These are phyloP conservation scores for Ypsolopha scabrella DNA, from an alignment of 2,888 invertebrate genomes.

Conservation along the genomic window DNA sequence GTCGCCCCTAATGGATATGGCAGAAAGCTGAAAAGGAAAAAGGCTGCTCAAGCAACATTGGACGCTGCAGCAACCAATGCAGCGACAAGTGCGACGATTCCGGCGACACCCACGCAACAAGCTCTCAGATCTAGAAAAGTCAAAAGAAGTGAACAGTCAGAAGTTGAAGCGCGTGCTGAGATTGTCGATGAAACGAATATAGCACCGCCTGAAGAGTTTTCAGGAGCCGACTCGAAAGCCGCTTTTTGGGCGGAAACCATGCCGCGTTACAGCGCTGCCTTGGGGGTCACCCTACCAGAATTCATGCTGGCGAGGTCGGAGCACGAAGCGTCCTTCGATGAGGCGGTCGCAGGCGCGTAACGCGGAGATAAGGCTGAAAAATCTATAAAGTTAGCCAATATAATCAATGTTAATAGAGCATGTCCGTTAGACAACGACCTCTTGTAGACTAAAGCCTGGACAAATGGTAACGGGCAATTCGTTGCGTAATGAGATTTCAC, in stretches of 20 bases:
- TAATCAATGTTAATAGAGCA: slow-evolving; percentile 51
- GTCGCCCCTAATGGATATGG: slow-evolving; percentile 43
- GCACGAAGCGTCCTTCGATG: slow-evolving; percentile 76
- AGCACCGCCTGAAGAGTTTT: slow-evolving; percentile 62
- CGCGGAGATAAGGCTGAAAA: slow-evolving; percentile 22
- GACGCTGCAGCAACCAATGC: slow-evolving; percentile 30
- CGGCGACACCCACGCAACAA: slow-evolving; percentile 14
- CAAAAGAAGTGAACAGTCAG: slow-evolving; percentile 44
- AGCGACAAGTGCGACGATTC: slow-evolving; percentile 20
- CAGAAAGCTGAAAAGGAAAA: slow-evolving; percentile 55
- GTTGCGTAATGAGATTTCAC: slow-evolving; percentile 60
- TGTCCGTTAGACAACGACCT: slow-evolving; percentile 42
- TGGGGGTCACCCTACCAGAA: slow-evolving; percentile 74
- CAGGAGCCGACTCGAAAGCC: slow-evolving; percentile 68
- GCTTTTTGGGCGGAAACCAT: slow-evolving; percentile 76
- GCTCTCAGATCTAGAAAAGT: slow-evolving; percentile 20
- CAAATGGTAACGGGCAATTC: slow-evolving; percentile 39
- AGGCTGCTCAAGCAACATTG: slow-evolving; percentile 31
- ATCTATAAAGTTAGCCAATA: slow-evolving; percentile 34
- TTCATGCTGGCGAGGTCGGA: slow-evolving; percentile 78
- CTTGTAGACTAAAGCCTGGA: slow-evolving; percentile 40
- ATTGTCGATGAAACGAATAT: slow-evolving; percentile 46
- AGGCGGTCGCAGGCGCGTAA: slow-evolving; percentile 56
- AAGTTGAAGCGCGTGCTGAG: slow-evolving; percentile 34
- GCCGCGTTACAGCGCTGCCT: slow-evolving; percentile 72